Base-by-base conservation (phyloP, 2,113 vertebrate genomes). In the Xerus inauris region DNA sequence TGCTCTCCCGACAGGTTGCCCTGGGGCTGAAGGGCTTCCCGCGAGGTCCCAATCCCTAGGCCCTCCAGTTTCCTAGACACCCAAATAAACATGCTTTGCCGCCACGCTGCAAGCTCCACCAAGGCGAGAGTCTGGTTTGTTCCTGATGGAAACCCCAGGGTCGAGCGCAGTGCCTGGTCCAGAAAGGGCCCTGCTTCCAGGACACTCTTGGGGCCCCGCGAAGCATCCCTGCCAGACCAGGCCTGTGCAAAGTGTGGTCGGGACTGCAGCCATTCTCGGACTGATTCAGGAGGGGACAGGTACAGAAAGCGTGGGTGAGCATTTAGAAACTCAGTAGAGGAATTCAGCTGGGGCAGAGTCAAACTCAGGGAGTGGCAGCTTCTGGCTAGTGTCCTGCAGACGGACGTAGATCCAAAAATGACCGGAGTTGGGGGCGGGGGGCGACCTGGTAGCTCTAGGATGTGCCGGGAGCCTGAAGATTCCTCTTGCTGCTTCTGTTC, bases 201-300 rank as follows among this genome's bases (percentile, higher is more conserved):
- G 8, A 2, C 59, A 62, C 59, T 62, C 59, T 62, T 57, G 54
- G 54, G 59, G 3, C 59, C 9, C 24, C 59, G 59, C 22, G 6
- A 6, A 57, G 71, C 35, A 5, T 51, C 49, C 17, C 40, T 20
- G 42, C 45, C 59, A 30, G 67, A 72, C 32, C 40, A 2, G 42
- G 38, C 22, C 20, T 45, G 5, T 40, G 38, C 77, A 42, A 73
- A 87, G 45, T 4, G 1, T 57, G 47, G 17, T n/a, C 14, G 51
- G 26, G 5, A 5, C 11, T 28, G 54, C 32, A 38, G 1, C 13
- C 0, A 13, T 14, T 20, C 51, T 28, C 5, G 0, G 26, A 4
- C n/a, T 8, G 64, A 10, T 28, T 65, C 11, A 72, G 22, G n/a
- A 40, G 20, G 30, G 30, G 10, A 9, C 20, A 54, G 42, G 28